These are phyloP conservation scores for Sebastolobus altivelis DNA, from an alignment of 2,797 vertebrate species.

Conservation along the genomic window DNA sequence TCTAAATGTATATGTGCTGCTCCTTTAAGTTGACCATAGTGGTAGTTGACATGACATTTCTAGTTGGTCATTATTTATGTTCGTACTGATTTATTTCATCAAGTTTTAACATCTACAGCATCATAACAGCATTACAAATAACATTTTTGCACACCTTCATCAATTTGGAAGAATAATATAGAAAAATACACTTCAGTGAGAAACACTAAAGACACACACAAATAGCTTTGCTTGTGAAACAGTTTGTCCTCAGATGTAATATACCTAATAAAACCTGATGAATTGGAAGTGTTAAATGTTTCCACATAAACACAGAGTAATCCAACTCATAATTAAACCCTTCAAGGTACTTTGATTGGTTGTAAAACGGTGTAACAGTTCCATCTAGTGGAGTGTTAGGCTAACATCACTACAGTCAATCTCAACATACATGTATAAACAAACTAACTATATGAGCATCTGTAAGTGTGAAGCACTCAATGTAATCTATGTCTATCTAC, in stretches of 20 bases:
- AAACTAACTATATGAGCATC: background rate
- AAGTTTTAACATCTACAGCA: background rate
- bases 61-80: background rate
- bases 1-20: background rate
- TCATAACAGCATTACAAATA: background rate
- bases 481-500: background rate
- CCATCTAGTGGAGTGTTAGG: slow-evolving; percentile 67
- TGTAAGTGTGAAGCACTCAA: background rate
- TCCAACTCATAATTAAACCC: background rate
- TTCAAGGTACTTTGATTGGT: background rate
- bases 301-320: background rate
- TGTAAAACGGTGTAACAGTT: slow-evolving; percentile 45
- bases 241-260: background rate
- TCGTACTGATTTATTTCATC: background rate
- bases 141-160: background rate
- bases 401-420: background rate
- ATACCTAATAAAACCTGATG: background rate
- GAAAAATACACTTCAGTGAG: background rate
- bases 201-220: background rate
- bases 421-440: background rate
- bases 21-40: background rate
- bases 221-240: background rate
- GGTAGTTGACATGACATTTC: background rate
- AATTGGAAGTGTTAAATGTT: background rate
- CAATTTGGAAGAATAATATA: background rate